Evolutionary conservation across 2,888 invertebrate species (phyloP), one percentile per base, ranked within the genome.

Genomic region (Zhuqinia jingwanae): DNA sequence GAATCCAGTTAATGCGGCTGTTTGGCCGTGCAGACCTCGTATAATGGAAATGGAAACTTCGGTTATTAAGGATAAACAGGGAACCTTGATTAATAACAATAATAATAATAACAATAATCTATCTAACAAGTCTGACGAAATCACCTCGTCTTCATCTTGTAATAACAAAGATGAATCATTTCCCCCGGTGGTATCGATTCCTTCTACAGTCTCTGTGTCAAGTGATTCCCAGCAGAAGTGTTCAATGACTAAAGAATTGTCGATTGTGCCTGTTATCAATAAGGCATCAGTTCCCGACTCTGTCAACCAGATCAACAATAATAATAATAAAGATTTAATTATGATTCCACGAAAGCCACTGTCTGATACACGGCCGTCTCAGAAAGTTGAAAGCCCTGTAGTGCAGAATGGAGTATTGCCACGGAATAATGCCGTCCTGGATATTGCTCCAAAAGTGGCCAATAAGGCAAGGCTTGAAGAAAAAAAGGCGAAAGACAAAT

Each of bases 11-110:
- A 70, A 53, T 45, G 45, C 63, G 10, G 87, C 81, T 11, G 76
- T 86, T 0, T 86, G 86, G 86, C 76, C 80, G 0, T 80, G 86
- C 76, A 81, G 81, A n/a, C 86, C 80, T 20, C 45, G 86, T 3
- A 25, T 30, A 8, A 22, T 17, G 2, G 86, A 86, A 0, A 22
- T 50, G 13, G 85, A 85, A 5, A 17, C 56, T 27, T 15, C 63
- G 25, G n/a, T 15, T 1, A 76, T 65, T 15, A 65, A 45, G 70
- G 70, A 84, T 20, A 73, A 68, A 25, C 60, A 22, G 30, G 22
- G 27, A 30, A 22, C 75, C 15, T 2, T 27, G n/a, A 1, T 25
- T 2, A 17, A 6, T 17, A 42, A 11, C 17, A 70, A 22, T 47
- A 70, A 45, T 11, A 70, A 22, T 22, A 70, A 47, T 13, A 22